Evolutionary conservation across 2,888 invertebrate species (phyloP).

Genomic region (Papilio protenor): DNA sequence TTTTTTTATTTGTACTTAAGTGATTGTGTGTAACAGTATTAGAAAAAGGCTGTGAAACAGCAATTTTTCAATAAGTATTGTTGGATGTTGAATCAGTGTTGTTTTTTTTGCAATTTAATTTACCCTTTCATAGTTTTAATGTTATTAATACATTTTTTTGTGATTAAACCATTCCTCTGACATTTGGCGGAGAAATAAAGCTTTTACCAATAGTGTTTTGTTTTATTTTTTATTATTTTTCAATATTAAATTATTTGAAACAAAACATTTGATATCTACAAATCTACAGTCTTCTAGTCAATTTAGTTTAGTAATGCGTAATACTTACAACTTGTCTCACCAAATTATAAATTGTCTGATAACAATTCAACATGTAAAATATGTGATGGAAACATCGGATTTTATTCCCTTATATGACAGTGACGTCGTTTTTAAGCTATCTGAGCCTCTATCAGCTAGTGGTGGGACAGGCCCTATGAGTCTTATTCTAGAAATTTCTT

Average conservation of each 20-base stretch:
- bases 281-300: too few species aligned
- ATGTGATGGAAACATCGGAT: too few species aligned
- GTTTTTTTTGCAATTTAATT: neutral
- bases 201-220: neutral
- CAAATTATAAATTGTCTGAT: too few species aligned
- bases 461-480: too few species aligned
- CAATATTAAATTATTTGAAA: too few species aligned
- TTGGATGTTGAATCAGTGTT: neutral
- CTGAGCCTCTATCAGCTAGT: too few species aligned
- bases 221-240: neutral
- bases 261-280: too few species aligned
- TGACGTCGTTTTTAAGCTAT: too few species aligned
- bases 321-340: too few species aligned
- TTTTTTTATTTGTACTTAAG: constrained; percentile 46
- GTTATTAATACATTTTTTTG: neutral
- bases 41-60: constrained; percentile 52
- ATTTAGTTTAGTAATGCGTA: too few species aligned
- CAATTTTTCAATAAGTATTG: constrained; percentile 27
- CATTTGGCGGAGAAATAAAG: constrained; percentile 8
- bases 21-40: constrained; percentile 49
- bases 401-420: too few species aligned
- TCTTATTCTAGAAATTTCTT: neutral
- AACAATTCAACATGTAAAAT: too few species aligned
- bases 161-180: constrained; percentile 11
- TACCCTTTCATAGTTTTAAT: neutral